Conservation (phyloP, 2,113 vertebrate genomes). For the Clinocottus analis region DNA sequence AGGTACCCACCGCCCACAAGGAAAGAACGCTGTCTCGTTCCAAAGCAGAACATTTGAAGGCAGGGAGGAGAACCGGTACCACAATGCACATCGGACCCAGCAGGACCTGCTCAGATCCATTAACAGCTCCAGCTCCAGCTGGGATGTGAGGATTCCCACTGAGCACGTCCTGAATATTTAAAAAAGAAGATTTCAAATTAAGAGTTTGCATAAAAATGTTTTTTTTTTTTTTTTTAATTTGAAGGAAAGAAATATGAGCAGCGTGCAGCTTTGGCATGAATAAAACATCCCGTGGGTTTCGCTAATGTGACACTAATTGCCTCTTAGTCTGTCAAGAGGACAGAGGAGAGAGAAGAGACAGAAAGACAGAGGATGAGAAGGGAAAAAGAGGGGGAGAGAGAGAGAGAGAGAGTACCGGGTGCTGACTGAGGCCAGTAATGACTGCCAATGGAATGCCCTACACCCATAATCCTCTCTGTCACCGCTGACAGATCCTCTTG, state of each 20-base stretch:
- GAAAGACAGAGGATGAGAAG: conserved; percentile 72
- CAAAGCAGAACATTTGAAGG: conserved; percentile 50
- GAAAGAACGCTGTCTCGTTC: conserved; percentile 55
- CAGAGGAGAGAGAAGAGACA: conserved; percentile 76
- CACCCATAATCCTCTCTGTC: conserved; percentile 85
- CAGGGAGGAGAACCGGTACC: conserved; percentile 58
- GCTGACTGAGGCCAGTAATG: conserved; percentile 81
- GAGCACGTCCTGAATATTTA: too few relatives aligned
- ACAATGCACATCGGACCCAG: conserved; percentile 73
- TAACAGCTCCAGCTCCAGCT: conserved; percentile 76
- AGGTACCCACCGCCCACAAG: conserved; percentile 69
- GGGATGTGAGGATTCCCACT: too few relatives aligned
- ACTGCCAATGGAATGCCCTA: conserved; percentile 83
- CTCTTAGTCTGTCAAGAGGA: conserved; percentile 81
- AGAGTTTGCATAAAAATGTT: too few relatives aligned
- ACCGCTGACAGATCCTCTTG: conserved; percentile 85
- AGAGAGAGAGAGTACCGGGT: conserved; percentile 71
- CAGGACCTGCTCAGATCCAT: conserved; percentile 80
- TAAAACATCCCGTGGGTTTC: conserved; percentile 76
- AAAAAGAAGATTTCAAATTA: too few relatives aligned
- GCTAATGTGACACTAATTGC: conserved; percentile 87
- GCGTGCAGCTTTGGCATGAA: conserved; percentile 50
- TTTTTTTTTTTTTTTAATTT: neutral
- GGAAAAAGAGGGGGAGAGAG: conserved; percentile 18
- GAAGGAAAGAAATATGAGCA: conserved; percentile 30